Base-by-base conservation (phyloP, 2,888 invertebrate genomes). In the Acronicta leporina region DNA sequence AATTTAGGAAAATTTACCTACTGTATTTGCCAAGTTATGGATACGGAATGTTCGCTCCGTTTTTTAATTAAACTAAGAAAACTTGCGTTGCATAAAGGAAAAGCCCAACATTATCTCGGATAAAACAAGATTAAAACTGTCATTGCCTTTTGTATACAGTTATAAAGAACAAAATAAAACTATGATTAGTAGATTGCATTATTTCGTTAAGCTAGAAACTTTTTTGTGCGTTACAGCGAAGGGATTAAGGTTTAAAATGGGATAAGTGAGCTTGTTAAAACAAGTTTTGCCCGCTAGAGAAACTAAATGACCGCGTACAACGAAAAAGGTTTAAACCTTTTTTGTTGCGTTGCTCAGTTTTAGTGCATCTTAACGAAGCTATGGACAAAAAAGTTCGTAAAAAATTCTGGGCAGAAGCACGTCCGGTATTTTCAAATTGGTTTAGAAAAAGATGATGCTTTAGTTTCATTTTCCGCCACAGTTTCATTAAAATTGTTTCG, bases 281-380 rank as follows among this genome's bases (percentile, higher is more conserved):
- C 66, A 57, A 73, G 73, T 70, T 68, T 13, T 60, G 43, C 50
- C 49, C 50, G 68, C 63, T 73, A 62, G 62, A 53, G 44, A 69
- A 58, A 67, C 68, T 65, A 68, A 75, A 75, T 63, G 61, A 68
- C 61, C 57, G 69, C 67, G 52, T 75, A 35, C 65, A 50, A 71
- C 50, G 47, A 72, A 73, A 76, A 73, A 70, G 47, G 61, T 40
- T 57, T 43, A 48, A 44, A 66, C 9, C 47, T 48, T 79, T n/a
- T 77, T 81, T 80, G 62, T 69, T 52, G 56, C 41, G 41, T 54
- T 54, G 63, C 50, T 68, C 63, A 75, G 79, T 80, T 80, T 82
- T 77, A 77, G 73, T 80, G 68, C 68, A 68, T 84, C 81, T 83
- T 86, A 82, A 83, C 78, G 79, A 81, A 81, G 75, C 68, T 45